A percentile compares a stretch with the other conserved stretches of the same genome.
These are phyloP conservation scores for Poeciliopsis infans DNA, from an alignment of 2,797 vertebrate species.

Conservation along the genomic window DNA sequence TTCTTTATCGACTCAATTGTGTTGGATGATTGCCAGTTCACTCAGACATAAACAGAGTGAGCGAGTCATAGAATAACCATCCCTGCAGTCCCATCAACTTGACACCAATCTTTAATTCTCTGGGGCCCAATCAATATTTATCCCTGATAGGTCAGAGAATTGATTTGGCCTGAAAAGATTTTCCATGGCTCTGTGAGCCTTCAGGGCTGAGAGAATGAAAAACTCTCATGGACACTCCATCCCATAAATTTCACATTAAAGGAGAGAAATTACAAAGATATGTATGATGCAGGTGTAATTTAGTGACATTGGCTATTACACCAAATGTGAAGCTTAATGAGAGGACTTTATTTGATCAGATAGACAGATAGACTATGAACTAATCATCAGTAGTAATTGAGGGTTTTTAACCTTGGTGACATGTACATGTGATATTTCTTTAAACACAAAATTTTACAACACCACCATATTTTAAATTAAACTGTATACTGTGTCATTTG, in stretches of 20 bases:
- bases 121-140: conserved; percentile 21
- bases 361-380: no score
- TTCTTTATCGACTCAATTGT: neutral
- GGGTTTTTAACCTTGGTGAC: neutral
- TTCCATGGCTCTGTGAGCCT: conserved; percentile 30
- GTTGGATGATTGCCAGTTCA: neutral
- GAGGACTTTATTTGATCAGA: neutral
- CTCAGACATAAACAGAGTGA: neutral
- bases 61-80: neutral
- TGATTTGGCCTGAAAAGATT: conserved; percentile 28
- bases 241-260: neutral
- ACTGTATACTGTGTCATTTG: neutral
- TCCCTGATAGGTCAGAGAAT: conserved; percentile 12
- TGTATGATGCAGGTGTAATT: neutral
- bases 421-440: neutral
- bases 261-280: neutral
- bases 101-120: conserved; percentile 5
- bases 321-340: neutral
- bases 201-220: conserved; percentile 18
- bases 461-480: neutral
- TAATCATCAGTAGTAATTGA: neutral
- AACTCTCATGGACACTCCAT: neutral
- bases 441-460: neutral
- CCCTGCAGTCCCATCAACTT: neutral
- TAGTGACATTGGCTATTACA: neutral